Evolutionary conservation across 2,888 invertebrate genomes (phyloP).

Genomic region (Anarsia innoxiella): DNA sequence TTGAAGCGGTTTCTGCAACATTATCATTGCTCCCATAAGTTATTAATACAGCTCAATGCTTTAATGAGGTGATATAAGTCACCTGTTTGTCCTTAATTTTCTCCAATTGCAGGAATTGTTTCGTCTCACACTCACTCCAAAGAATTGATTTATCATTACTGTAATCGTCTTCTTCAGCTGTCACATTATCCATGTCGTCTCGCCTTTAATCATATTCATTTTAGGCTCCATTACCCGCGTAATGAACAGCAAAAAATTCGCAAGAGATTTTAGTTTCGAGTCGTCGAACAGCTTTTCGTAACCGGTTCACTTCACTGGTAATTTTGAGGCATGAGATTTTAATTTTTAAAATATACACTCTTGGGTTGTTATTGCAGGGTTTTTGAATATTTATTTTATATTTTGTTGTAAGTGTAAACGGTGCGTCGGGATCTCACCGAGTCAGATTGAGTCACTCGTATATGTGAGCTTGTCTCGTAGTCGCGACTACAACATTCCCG

Average conservation of each 20-base stretch:
- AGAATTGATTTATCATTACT: slow-evolving; percentile 5
- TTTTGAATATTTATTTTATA: too few species aligned
- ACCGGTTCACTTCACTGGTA: slow-evolving; percentile 2
- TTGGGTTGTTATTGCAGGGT: neutral
- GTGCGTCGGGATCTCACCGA: too few species aligned
- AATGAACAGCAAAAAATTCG: slow-evolving; percentile 10
- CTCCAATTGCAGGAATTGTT: too few species aligned
- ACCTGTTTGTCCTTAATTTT: too few species aligned
- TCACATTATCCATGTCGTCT: slow-evolving; percentile 6
- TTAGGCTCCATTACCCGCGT: slow-evolving; percentile 8
- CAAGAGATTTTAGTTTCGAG: slow-evolving; percentile 1
- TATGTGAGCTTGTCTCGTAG: too few species aligned
- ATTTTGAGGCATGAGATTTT: neutral
- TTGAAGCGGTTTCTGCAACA: too few species aligned
- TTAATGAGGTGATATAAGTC: too few species aligned
- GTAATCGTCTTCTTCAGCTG: neutral
- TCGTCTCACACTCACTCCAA: neutral
- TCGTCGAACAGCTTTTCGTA: slow-evolving; percentile 3
- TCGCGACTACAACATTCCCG: too few species aligned
- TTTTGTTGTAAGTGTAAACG: too few species aligned
- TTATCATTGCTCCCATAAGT: too few species aligned
- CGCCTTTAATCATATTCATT: slow-evolving; percentile 10
- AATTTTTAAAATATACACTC: slow-evolving; percentile 8
- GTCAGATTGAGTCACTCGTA: too few species aligned
- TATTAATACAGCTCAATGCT: too few species aligned